Conservation (phyloP, 2,797 vertebrate species). For the Crenichthys baileyi region DNA sequence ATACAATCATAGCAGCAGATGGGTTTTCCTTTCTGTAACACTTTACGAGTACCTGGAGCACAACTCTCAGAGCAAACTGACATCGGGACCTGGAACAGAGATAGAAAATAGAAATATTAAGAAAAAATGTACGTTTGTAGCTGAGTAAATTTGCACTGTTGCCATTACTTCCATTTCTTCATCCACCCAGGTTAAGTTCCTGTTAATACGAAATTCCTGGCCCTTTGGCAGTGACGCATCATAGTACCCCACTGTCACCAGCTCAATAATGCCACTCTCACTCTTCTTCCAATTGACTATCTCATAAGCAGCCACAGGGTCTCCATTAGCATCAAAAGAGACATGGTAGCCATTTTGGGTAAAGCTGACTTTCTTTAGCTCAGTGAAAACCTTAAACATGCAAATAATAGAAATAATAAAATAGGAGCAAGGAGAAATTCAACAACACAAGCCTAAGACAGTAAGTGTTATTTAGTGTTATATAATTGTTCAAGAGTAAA, state of each 20-base stretch:
- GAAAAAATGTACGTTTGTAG: slow-evolving; percentile 15
- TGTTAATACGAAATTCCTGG: slow-evolving; percentile 64
- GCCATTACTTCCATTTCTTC: slow-evolving; percentile 39
- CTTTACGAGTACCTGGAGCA: slow-evolving; percentile 67
- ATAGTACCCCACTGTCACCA: slow-evolving; percentile 76
- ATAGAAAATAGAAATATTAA: neutral
- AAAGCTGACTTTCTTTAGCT: slow-evolving; percentile 1
- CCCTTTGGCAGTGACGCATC: slow-evolving; percentile 65
- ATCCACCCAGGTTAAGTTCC: slow-evolving; percentile 62
- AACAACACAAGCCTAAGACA: neutral
- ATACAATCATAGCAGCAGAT: slow-evolving; percentile 81
- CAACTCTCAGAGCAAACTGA: slow-evolving; percentile 65
- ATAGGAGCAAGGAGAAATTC: neutral
- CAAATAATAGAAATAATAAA: neutral
- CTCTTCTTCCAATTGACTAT: slow-evolving; percentile 78
- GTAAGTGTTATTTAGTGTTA: neutral
- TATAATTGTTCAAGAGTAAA: neutral
- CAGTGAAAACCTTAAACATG: neutral
- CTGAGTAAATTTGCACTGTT: slow-evolving; percentile 65
- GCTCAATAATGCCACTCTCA: slow-evolving; percentile 47
- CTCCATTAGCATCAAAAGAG: slow-evolving; percentile 78
- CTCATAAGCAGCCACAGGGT: slow-evolving; percentile 77
- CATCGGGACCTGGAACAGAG: slow-evolving; percentile 58
- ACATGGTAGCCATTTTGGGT: slow-evolving; percentile 66
- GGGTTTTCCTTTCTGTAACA: slow-evolving; percentile 70